These are phyloP conservation scores for Vultur gryphus DNA, from an alignment of 2,797 vertebrate genomes.

Conservation along the genomic window DNA sequence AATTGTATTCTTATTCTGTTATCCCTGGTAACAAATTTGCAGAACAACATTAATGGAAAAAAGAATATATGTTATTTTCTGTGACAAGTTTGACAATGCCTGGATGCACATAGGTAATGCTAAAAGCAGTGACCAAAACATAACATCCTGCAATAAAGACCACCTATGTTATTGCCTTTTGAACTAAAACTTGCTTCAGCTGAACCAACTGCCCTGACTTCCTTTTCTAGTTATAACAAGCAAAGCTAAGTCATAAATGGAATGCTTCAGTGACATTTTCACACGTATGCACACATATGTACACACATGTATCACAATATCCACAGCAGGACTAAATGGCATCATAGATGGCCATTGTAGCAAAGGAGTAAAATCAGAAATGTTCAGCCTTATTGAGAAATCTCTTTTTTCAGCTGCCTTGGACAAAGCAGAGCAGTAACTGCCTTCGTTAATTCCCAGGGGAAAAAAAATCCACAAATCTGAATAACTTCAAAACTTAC, in stretches of 20 bases:
- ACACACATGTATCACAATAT: background rate
- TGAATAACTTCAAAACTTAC: background rate
- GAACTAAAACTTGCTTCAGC: background rate
- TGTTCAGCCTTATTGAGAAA: background rate
- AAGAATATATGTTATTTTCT: background rate
- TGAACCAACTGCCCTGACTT: background rate
- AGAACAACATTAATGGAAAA: background rate
- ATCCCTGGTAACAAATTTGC: background rate
- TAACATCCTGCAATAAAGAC: background rate
- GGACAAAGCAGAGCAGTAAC: background rate
- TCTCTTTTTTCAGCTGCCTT: background rate
- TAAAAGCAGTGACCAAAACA: background rate
- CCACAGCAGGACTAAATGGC: background rate
- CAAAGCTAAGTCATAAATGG: background rate
- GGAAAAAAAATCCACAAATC: background rate
- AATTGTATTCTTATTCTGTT: background rate
- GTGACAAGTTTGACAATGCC: background rate
- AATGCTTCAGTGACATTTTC: background rate
- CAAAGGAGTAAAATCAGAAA: background rate
- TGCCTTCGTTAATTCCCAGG: background rate
- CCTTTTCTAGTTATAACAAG: background rate
- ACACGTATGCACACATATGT: fast-evolving
- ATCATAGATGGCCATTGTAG: background rate
- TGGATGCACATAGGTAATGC: background rate
- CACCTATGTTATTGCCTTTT: background rate